Base-by-base conservation (phyloP, 1,140 invertebrate species). In the Drosophila pandora region DNA sequence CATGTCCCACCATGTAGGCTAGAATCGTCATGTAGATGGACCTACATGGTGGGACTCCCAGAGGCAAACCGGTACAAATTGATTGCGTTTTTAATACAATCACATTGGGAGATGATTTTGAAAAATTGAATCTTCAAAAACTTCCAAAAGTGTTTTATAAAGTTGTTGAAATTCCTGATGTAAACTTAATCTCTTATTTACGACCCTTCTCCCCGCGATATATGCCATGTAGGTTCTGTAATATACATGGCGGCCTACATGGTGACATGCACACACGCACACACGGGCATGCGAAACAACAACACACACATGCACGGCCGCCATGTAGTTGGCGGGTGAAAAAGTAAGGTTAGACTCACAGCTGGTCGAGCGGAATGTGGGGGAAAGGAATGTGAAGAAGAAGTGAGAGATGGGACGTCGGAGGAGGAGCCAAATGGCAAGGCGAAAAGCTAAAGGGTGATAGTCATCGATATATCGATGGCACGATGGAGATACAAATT, bases 261-360 rank as follows among this genome's bases (percentile, higher is more conserved):
- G 79, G 39, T 10, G 10, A 56, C 12, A 37, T 37, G 49, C 48
- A 52, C 25, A 62, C 48, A 43, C 34, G 17, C 30, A 37, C 21
- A 41, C 62, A 57, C 37, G 53, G 52, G 47, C 60, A 63, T 64
- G 63, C 37, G 45, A 9, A 43, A 49, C 63, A 67, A 67, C 63
- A 67, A 65, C 63, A 67, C 64, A 79, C 34, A 65, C 58, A 39
- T 57, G 22, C 52, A 69, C 34, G 10, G 64, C 49, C 34, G 58
- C 68, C 79, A 83, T 83, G 79, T 83, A 83, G 73, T 79, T 67
- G 61, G 41, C 43, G 50, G 57, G 57, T 61, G 22, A 22, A 67
- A 61, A 79, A 79, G 79, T 83, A 57, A 56, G 79, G 79, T 83
- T 83, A 83, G 82, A 73, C 67, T 84, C 41, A 67, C 80, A 75